A percentile compares a stretch with the other conserved stretches of the same genome.
Evolutionary conservation across 2,113 vertebrate species (phyloP).

Genomic region (Lichenostomus cassidix): DNA sequence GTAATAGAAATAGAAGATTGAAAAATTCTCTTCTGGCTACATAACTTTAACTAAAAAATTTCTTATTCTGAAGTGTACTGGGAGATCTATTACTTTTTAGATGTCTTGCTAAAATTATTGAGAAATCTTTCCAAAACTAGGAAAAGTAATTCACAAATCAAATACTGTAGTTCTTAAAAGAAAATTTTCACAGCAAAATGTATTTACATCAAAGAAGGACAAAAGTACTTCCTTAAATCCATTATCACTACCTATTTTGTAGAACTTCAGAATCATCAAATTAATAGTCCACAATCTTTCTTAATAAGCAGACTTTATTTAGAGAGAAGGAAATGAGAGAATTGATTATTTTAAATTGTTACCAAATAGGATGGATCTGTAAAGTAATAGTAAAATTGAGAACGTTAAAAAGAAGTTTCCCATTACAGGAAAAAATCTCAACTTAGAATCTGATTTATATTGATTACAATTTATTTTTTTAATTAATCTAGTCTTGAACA

Average conservation of each 20-base stretch:
- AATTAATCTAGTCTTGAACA: not conserved
- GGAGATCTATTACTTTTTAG: not conserved
- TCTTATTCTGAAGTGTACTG: not conserved
- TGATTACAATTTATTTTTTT: not conserved
- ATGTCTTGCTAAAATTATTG: not conserved
- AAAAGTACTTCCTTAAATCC: not conserved
- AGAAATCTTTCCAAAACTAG: slow-evolving; percentile 23
- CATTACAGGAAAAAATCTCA: not conserved
- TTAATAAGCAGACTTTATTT: not conserved
- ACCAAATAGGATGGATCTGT: not conserved
- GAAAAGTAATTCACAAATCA: not conserved
- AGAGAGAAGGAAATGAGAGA: not conserved
- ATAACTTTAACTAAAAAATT: not conserved
- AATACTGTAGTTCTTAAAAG: not conserved
- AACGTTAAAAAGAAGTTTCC: not conserved
- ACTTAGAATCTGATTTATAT: not conserved
- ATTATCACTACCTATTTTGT: not conserved
- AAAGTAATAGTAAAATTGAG: not conserved
- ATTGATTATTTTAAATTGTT: not conserved
- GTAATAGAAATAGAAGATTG: not conserved
- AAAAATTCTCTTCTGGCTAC: not conserved
- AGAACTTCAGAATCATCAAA: not conserved
- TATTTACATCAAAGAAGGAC: not conserved
- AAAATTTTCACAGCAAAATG: not conserved
- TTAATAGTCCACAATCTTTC: not conserved